Percentiles rank a stretch among this genome's conserved stretches.
These are phyloP conservation scores for Babylonia areolata DNA, from an alignment of 1,140 invertebrate genomes.

Conservation along the genomic window DNA sequence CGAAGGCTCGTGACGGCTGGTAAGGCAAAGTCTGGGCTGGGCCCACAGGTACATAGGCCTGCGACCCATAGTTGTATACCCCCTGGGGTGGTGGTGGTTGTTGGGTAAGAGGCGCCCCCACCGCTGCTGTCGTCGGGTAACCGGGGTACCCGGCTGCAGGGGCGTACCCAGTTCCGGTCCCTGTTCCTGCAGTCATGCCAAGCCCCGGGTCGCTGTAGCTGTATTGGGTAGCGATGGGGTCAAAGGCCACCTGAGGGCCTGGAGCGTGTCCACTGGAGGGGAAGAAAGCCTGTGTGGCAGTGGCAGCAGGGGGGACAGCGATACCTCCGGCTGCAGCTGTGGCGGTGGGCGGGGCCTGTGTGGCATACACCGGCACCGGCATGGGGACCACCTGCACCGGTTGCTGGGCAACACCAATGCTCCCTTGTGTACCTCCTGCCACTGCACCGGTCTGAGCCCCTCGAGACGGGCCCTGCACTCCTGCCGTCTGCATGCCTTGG, in stretches of 20 bases:
- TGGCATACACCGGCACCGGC: neutral
- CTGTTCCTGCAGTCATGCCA: neutral
- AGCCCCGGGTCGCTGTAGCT: constrained; percentile 28
- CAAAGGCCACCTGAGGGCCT: constrained; percentile 41
- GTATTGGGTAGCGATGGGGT: constrained; percentile 34
- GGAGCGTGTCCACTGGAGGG: constrained; percentile 34
- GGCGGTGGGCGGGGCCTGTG: neutral
- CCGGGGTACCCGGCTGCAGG: neutral
- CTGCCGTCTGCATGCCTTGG: constrained; percentile 40
- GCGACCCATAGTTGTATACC: constrained; percentile 40
- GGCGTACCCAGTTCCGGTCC: neutral
- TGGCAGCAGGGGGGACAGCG: too few species aligned
- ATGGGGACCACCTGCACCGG: neutral
- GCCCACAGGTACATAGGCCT: constrained; percentile 45
- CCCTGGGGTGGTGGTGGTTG: constrained; percentile 1
- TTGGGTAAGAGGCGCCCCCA: neutral
- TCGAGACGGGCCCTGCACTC: constrained; percentile 40
- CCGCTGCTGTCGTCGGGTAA: constrained; percentile 29
- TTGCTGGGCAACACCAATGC: too few species aligned
- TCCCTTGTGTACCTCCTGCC: too few species aligned
- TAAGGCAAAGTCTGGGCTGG: constrained; percentile 53
- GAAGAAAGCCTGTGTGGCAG: constrained; percentile 26
- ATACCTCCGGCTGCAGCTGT: too few species aligned
- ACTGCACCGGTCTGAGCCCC: constrained; percentile 3
- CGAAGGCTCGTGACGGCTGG: constrained; percentile 45